Percentiles rank a stretch among this genome's conserved stretches.
Evolutionary conservation across 1,140 invertebrate species (phyloP).

Genomic region (Eurosta solidaginis): DNA sequence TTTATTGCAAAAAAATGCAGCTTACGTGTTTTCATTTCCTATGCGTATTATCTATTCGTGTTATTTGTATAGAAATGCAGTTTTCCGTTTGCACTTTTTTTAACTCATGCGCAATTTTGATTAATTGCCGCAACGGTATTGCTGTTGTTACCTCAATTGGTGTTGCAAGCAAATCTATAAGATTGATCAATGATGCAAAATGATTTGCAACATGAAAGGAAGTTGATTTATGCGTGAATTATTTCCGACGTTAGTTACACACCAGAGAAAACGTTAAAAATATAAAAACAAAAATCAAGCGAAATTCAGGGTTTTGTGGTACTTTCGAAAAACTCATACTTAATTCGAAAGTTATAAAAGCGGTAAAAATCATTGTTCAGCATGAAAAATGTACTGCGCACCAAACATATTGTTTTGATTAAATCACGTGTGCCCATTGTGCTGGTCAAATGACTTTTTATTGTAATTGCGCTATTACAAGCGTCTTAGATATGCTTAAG

Average conservation of each 20-base stretch:
- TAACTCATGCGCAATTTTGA: not conserved
- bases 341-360: not conserved
- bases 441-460: not conserved
- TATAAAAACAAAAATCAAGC: not conserved
- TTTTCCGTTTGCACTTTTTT: not conserved
- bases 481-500: not conserved
- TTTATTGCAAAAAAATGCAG: too few species aligned
- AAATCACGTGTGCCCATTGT: not conserved
- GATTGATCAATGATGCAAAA: not conserved
- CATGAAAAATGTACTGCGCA: not conserved
- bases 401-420: not conserved
- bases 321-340: not conserved
- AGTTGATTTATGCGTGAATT: conserved; percentile 17
- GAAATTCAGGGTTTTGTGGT: not conserved
- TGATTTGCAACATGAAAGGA: not conserved
- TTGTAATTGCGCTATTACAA: not conserved
- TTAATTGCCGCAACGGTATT: not conserved
- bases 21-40: too few species aligned
- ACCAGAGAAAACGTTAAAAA: too few species aligned
- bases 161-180: not conserved
- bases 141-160: not conserved
- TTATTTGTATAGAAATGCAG: not conserved
- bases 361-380: not conserved
- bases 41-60: too few species aligned
- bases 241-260: too few species aligned